Evolutionary conservation across 2,888 invertebrate species (phyloP).

Genomic region (Andrena marginata): DNA sequence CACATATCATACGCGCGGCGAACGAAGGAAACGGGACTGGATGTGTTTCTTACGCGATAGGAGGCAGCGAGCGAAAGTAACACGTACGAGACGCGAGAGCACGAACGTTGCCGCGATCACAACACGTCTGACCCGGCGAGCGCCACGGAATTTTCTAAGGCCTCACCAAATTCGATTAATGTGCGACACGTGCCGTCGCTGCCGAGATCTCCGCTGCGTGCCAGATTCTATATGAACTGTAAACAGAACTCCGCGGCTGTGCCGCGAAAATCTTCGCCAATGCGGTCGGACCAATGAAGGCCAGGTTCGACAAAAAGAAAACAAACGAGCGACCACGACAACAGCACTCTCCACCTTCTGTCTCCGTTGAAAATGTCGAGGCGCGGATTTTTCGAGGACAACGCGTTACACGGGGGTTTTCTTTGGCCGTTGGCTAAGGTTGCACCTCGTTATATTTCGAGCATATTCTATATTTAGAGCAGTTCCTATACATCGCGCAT

Average conservation of each 20-base stretch:
- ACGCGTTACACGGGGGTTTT: slow-evolving; percentile 41
- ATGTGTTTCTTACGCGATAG: slow-evolving; percentile 15
- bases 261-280: not conserved
- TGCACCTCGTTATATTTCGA: slow-evolving; percentile 83
- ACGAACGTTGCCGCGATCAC: slow-evolving; percentile 16
- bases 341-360: slow-evolving; percentile 44
- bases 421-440: slow-evolving; percentile 73
- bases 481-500: slow-evolving; percentile 59
- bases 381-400: slow-evolving; percentile 60
- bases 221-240: slow-evolving; percentile 3
- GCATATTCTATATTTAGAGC: slow-evolving; percentile 82
- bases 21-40: not conserved
- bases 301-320: slow-evolving; percentile 10
- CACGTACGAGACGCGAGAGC: slow-evolving; percentile 16
- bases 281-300: slow-evolving; percentile 12
- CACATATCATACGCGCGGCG: slow-evolving; percentile 1
- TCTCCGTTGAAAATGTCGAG: slow-evolving; percentile 44
- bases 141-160: slow-evolving; percentile 73
- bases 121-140: slow-evolving; percentile 15
- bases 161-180: slow-evolving; percentile 77
- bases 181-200: slow-evolving; percentile 52
- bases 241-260: not conserved
- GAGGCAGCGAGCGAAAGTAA: slow-evolving; percentile 12
- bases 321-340: not conserved
- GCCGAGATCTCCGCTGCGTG: slow-evolving; percentile 16